Percentiles rank a stretch among this genome's conserved stretches.
phyloP scores from a whole-genome alignment of 2,113 vertebrate species.

The Syngnathoides biaculeatus region DNA sequence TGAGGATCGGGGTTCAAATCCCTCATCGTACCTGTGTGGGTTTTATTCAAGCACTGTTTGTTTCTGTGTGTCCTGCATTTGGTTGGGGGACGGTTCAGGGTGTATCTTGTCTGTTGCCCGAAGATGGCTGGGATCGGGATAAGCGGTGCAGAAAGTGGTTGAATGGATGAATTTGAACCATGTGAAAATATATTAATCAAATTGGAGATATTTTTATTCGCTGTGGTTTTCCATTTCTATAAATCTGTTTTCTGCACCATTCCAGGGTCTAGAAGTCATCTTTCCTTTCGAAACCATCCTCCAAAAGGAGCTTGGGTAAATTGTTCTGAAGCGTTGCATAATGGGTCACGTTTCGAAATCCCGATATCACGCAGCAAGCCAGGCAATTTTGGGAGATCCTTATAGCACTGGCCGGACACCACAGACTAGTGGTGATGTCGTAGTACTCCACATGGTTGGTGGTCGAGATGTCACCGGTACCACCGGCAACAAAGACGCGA shows the following conservation, averaged over 20 bases:
- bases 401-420: slow-evolving; percentile 73
- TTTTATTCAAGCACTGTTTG: no score
- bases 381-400: slow-evolving; percentile 74
- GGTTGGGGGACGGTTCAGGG: no score
- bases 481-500: slow-evolving; percentile 50
- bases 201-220: neutral
- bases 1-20: no score
- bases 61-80: no score
- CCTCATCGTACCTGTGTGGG: no score
- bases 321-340: slow-evolving; percentile 7
- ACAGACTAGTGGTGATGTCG: slow-evolving; percentile 55
- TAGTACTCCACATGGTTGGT: slow-evolving; percentile 42
- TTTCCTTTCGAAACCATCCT: fast-evolving
- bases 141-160: neutral
- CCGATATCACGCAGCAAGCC: slow-evolving; percentile 81
- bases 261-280: neutral
- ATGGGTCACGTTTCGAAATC: slow-evolving; percentile 58
- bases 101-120: no score
- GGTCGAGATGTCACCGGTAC: slow-evolving; percentile 42
- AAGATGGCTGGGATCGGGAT: no score
- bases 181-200: neutral
- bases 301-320: fast-evolving
- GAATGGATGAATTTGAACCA: neutral
- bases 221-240: neutral
- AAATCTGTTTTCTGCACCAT: neutral